These are phyloP conservation scores for Amblyopsis rosae DNA, from an alignment of 2,113 vertebrate species.

Conservation along the genomic window DNA sequence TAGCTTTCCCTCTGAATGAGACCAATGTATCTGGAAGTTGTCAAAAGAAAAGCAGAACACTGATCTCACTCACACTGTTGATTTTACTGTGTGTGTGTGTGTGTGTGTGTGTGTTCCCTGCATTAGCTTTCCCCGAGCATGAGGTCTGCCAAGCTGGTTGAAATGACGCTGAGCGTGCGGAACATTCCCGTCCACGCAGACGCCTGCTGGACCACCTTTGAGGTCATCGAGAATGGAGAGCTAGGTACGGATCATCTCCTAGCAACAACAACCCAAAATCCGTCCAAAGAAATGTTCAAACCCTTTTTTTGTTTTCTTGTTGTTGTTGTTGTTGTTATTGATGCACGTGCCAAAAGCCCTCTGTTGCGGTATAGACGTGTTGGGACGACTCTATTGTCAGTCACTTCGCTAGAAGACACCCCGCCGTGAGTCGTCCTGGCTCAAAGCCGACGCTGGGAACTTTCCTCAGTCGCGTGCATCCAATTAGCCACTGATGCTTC, in stretches of 20 bases:
- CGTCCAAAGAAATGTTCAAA: too few species aligned
- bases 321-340: too few species aligned
- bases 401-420: background rate
- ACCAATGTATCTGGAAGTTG: background rate
- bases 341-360: too few species aligned
- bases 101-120: background rate
- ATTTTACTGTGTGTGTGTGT: background rate
- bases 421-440: background rate
- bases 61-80: background rate
- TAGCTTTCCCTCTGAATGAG: background rate
- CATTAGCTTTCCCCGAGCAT: constrained; percentile 87
- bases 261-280: background rate
- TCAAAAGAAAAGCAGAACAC: background rate
- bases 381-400: too few species aligned
- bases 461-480: constrained; percentile 2
- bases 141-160: constrained; percentile 85
- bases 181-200: constrained; percentile 73
- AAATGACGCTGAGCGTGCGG: constrained; percentile 83
- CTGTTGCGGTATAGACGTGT: too few species aligned
- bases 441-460: constrained; percentile 7
- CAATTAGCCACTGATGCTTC: constrained; percentile 30
- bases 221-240: constrained; percentile 95
- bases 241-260: constrained; percentile 78
- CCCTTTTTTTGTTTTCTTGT: too few species aligned
- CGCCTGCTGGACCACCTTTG: constrained; percentile 88